These are phyloP conservation scores for Leptinotarsa haldemani DNA, from an alignment of 2,888 invertebrate genomes.

Conservation along the genomic window DNA sequence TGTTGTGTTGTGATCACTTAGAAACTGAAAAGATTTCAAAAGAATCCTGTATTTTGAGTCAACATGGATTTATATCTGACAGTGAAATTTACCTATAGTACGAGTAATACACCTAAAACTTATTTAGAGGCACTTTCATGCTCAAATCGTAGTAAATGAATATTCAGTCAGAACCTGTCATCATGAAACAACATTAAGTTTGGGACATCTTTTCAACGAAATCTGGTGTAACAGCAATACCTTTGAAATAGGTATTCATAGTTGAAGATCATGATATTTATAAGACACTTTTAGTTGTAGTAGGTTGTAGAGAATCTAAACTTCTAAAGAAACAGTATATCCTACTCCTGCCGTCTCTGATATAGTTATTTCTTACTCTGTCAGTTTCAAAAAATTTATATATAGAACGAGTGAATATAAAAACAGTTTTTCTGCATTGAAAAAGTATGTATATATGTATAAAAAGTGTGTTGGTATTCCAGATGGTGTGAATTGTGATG, in stretches of 20 bases:
- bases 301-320: not conserved
- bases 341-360: not conserved
- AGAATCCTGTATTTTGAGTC: conserved; percentile 10
- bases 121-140: conserved; percentile 7
- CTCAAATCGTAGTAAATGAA: not conserved
- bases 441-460: too few species aligned
- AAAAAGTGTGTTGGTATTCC: not conserved
- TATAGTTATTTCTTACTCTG: not conserved
- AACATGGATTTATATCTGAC: not conserved
- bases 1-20: conserved; percentile 2
- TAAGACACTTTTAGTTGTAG: not conserved
- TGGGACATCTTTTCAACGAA: not conserved
- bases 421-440: too few species aligned
- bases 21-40: not conserved
- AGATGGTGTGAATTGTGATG: not conserved
- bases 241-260: not conserved
- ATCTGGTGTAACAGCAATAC: conserved; percentile 7
- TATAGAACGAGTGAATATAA: not conserved
- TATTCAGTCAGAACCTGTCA: not conserved
- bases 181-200: not conserved
- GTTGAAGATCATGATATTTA: not conserved
- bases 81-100: conserved; percentile 1
- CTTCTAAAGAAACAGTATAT: not conserved
- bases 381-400: not conserved
- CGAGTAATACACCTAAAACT: not conserved